Evolutionary conservation across 2,888 invertebrate genomes (phyloP).

Genomic region (Gasteruption jaculator): DNA sequence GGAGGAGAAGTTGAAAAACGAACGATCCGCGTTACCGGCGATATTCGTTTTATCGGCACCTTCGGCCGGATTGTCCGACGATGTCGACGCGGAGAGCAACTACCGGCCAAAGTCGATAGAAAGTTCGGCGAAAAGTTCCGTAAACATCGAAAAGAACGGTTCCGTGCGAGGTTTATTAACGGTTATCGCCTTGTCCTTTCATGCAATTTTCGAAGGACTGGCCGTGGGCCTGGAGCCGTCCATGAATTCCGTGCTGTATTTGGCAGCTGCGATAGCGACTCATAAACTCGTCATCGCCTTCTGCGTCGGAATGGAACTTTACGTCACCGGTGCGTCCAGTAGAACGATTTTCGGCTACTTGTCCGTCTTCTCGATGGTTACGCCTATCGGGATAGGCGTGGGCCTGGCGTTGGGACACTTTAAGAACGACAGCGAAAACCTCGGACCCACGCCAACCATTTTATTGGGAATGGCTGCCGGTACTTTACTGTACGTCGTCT

Average conservation of each 20-base stretch:
- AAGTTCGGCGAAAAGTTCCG: constrained; percentile 14
- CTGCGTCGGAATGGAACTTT: constrained; percentile 63
- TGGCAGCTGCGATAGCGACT: constrained; percentile 63
- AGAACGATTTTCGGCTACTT: constrained; percentile 58
- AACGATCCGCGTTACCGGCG: constrained; percentile 29
- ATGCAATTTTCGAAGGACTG: constrained; percentile 66
- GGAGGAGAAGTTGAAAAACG: constrained; percentile 4
- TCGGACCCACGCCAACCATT: constrained; percentile 54
- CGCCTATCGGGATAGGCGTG: constrained; percentile 65
- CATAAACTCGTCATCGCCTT: constrained; percentile 66
- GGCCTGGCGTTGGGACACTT: constrained; percentile 57
- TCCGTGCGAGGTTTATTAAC: constrained; percentile 59
- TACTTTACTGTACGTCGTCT: constrained; percentile 74
- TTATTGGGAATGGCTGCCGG: constrained; percentile 74
- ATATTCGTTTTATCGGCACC: constrained; percentile 37
- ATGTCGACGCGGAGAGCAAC: constrained; percentile 19
- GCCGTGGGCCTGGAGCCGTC: constrained; percentile 64
- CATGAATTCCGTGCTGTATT: constrained; percentile 53
- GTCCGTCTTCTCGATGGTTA: constrained; percentile 62
- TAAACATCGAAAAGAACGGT: constrained; percentile 45
- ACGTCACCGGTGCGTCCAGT: constrained; percentile 52
- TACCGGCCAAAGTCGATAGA: constrained; percentile 22
- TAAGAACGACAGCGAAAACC: constrained; percentile 48
- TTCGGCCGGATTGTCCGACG: constrained; percentile 25
- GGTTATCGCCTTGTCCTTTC: constrained; percentile 64